These are phyloP conservation scores for Hylyphantes graminicola DNA, from an alignment of 1,140 invertebrate genomes.

Conservation along the genomic window DNA sequence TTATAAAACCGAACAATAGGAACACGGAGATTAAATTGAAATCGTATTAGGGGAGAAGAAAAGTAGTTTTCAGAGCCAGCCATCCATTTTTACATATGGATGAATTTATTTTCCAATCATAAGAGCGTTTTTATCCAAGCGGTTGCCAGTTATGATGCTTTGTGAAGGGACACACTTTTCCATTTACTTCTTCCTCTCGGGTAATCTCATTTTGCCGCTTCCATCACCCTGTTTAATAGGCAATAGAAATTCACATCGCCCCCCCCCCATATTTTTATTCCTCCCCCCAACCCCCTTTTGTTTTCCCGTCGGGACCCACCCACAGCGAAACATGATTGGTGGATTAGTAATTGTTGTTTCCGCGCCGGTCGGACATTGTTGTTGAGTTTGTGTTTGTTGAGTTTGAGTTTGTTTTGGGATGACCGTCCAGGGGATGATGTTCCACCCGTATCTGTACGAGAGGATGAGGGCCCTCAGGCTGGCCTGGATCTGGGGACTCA, in stretches of 20 bases:
- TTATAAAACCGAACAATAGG: constrained; percentile 58
- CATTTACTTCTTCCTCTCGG: constrained; percentile 51
- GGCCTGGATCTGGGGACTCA: constrained; percentile 55
- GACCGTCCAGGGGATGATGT: constrained; percentile 41
- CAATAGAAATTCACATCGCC: constrained; percentile 58
- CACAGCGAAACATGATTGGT: constrained; percentile 54
- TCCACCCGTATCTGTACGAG: constrained; percentile 55
- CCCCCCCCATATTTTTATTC: background rate
- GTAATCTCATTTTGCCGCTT: constrained; percentile 59
- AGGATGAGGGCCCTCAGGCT: constrained; percentile 47
- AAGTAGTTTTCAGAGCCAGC: constrained; percentile 47
- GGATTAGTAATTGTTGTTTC: constrained; percentile 58
- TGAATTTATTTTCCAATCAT: constrained; percentile 62
- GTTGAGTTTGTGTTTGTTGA: constrained; percentile 13
- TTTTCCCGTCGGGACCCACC: constrained; percentile 42
- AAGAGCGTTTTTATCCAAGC: constrained; percentile 55
- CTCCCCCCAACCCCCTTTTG: background rate
- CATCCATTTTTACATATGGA: constrained; percentile 61
- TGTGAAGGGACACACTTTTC: constrained; percentile 39
- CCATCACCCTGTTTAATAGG: constrained; percentile 60
- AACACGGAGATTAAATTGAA: constrained; percentile 61
- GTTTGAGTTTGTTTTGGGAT: constrained; percentile 21
- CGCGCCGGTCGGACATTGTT: background rate
- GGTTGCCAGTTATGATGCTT: constrained; percentile 57
- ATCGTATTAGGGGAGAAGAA: constrained; percentile 59